Conservation (phyloP, 92 coral and sea anemone species). For the Phenganax marumi region DNA sequence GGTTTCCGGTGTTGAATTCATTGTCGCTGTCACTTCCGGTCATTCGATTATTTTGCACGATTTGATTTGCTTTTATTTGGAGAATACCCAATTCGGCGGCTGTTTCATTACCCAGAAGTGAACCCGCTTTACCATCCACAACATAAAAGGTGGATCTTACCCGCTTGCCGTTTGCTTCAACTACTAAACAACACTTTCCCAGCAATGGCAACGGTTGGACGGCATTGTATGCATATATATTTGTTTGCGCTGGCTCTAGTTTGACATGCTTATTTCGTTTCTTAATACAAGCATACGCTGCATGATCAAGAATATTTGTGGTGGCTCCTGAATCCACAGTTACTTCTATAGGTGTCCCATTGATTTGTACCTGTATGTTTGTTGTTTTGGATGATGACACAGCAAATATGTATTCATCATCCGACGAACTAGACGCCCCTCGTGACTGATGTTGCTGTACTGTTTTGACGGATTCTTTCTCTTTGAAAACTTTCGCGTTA, state of each 20-base stretch:
- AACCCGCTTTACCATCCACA: no score
- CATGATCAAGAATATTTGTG: slow-evolving; percentile 5
- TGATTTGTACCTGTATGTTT: not conserved
- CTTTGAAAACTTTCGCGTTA: no score
- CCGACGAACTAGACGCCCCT: not conserved
- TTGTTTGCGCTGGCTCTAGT: not conserved
- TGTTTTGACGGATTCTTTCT: no score
- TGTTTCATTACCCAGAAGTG: not conserved
- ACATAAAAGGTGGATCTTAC: not conserved
- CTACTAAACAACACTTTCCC: slow-evolving; percentile 4
- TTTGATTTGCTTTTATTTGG: no score
- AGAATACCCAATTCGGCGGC: not conserved
- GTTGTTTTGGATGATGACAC: not conserved
- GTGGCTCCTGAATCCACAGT: slow-evolving; percentile 18
- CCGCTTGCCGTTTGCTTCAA: not conserved
- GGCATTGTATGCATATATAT: not conserved
- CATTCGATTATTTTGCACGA: no score
- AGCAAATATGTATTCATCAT: not conserved
- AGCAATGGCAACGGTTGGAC: slow-evolving; percentile 7
- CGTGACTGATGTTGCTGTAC: not conserved
- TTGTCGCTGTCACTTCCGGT: not conserved
- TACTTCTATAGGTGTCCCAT: not conserved
- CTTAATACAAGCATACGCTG: not conserved
- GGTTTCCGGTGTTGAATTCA: not conserved
- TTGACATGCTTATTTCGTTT: not conserved